Percentiles rank a stretch among this genome's conserved stretches.
These are phyloP conservation scores for Narcine bancroftii DNA, from an alignment of 2,113 vertebrate species.

Conservation along the genomic window DNA sequence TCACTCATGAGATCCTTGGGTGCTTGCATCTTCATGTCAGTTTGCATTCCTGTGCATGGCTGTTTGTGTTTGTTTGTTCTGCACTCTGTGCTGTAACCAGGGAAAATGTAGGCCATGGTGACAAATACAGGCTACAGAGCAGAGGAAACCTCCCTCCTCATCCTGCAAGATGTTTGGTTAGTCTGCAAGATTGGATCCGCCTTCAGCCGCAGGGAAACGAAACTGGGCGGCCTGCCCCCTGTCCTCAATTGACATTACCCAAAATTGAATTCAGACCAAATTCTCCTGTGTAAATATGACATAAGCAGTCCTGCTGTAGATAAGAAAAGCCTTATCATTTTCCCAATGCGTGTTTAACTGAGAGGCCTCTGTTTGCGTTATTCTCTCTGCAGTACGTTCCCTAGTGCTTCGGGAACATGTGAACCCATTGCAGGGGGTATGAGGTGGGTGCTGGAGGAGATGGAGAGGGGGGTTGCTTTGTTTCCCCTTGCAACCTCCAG, in stretches of 20 bases:
- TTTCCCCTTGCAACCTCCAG: background rate
- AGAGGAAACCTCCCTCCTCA: background rate
- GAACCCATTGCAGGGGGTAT: background rate
- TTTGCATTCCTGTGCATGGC: background rate
- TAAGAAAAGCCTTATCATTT: background rate
- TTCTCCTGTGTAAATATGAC: background rate
- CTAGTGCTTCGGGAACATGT: background rate
- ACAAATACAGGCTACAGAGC: background rate
- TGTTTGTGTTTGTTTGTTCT: background rate
- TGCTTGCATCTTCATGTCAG: background rate
- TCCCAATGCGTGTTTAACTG: background rate
- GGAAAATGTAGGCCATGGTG: background rate
- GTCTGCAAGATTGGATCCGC: background rate
- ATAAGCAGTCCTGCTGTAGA: background rate
- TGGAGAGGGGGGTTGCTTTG: background rate
- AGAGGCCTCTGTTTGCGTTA: background rate
- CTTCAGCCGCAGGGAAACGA: background rate
- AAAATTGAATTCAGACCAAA: background rate
- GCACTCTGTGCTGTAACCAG: background rate
- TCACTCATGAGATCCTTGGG: background rate
- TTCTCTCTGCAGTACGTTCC: background rate
- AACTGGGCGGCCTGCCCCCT: background rate
- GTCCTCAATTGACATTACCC: background rate
- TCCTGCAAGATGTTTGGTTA: slow-evolving; percentile 2
- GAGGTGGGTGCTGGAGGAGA: too few relatives aligned